Evolutionary conservation across 2,113 vertebrate species (phyloP), one percentile per base, ranked within the genome.

Genomic region (Marmota monax): DNA sequence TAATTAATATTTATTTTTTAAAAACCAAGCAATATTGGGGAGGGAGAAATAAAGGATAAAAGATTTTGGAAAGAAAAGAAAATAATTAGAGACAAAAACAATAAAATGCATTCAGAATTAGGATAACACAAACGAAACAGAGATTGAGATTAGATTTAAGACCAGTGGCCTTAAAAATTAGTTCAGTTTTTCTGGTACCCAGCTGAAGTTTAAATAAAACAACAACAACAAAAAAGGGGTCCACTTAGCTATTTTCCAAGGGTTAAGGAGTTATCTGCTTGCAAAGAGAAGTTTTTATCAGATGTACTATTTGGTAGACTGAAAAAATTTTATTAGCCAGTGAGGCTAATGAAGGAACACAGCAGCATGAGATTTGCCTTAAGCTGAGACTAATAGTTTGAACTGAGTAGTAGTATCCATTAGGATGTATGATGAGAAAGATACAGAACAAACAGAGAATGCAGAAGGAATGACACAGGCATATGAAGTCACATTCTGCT

Each of bases 281-380:
- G 91, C 51, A 97, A 85, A 27, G 11, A 74, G 11, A 84, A 90
- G 27, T 56, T 92, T 95, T 91, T 69, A 23, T 67, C 25, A 51
- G 34, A 61, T 69, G 1, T 0, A 0, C 27, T 32, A 8, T 74
- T 93, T 12, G 8, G 6, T 56, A 76, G 9, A 7, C 16, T 92
- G 39, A 91, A 85, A 18, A 93, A 72, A 85, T 77, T 13, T 76
- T 72, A 34, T 80, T 85, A 78, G 45, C n/a, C 9, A 45, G 1
- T 83, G 7, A 92, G 56, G 56, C 56, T 58, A 77, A 74, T 74
- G 67, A 39, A 70, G 16, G 7, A 78, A 69, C 85, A 85, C 29
- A 53, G 4, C 22, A 76, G 25, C 48, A 51, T 73, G 13, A 29
- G 9, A 37, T 85, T 94, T 70, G 4, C n/a, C 22, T 7, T 48